phyloP scores from a whole-genome alignment of 1,140 invertebrate species.

The Drosophila ogumai region DNA sequence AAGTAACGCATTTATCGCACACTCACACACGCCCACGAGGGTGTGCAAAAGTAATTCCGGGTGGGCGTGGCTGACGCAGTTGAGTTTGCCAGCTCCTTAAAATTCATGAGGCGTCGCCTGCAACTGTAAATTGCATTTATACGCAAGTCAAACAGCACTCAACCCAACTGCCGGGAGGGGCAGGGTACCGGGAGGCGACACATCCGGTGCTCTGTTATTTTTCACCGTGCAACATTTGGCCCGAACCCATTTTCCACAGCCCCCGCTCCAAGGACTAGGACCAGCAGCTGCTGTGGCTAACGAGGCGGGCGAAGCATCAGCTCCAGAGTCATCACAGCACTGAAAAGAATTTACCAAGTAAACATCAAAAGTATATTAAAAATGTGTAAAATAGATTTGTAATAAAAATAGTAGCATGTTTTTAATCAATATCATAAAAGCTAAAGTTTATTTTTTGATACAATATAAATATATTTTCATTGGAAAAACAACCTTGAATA shows the following conservation, averaged over 20 bases:
- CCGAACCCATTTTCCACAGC: conserved; percentile 10
- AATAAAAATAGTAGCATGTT: too few species aligned
- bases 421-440: too few species aligned
- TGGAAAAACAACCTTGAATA: background rate
- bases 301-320: conserved; percentile 34
- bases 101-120: conserved; percentile 78
- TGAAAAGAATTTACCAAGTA: too few species aligned
- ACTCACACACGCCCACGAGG: background rate
- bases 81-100: conserved; percentile 62
- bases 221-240: conserved; percentile 55
- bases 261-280: background rate
- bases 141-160: conserved; percentile 78
- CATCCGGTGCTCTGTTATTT: conserved; percentile 54
- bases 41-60: conserved; percentile 64
- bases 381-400: background rate
- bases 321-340: conserved; percentile 17
- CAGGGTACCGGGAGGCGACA: conserved; percentile 2
- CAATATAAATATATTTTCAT: background rate
- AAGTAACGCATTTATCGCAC: conserved; percentile 77
- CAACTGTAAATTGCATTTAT: conserved; percentile 82
- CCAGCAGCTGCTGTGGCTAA: conserved; percentile 41
- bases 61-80: conserved; percentile 26
- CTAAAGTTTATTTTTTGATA: too few species aligned
- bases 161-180: conserved; percentile 18
- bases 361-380: too few species aligned